Evolutionary conservation across 2,888 invertebrate species (phyloP), one percentile per base, ranked within the genome.

Genomic region (Pyrrhopygopsis socrates): DNA sequence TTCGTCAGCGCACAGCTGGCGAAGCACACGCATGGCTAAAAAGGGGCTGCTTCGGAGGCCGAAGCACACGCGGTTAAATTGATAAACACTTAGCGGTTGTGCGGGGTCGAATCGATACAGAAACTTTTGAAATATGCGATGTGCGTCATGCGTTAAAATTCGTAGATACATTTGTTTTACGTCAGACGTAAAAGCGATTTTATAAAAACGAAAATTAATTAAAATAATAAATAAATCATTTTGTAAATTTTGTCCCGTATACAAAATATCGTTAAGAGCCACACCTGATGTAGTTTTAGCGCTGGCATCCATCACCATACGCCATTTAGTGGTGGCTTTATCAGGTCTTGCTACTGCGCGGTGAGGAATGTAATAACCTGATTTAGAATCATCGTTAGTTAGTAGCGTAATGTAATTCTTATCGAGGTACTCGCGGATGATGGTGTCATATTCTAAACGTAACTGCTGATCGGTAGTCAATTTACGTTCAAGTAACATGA

Each of bases 361-460:
- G 20, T 73, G 73, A 38, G 73, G 73, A 73, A 73, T 73, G 27
- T 50, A 73, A 73, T 73, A 73, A 54, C 73, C 73, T 24, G 50
- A 50, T 41, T 27, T 50, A 24, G 15, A 29, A 73, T 73, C 73
- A 34, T 34, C 34, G 34, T 5, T 34, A 34, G 34, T 34, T 34
- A 34, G 5, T 34, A 11, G 34, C 11, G 34, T 8, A 8, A 34
- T 34, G 34, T 34, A 34, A 34, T 11, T 11, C n/a, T 74, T 74
- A n/a, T 58, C 54, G n/a, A 74, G 22, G 27, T 54, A 58, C 50
- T 58, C 58, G 20, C 50, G 74, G 18, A 74, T 74, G n/a, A 70
- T 70, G 18, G 70, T 2, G 70, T 45, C 50, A 22, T 74, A 74
- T 58, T 74, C 29, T 27, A 74, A 58, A 74, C 74, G 74, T 58